These are phyloP conservation scores for Neomorphus geoffroyi DNA, from an alignment of 2,797 vertebrate genomes.

Conservation along the genomic window DNA sequence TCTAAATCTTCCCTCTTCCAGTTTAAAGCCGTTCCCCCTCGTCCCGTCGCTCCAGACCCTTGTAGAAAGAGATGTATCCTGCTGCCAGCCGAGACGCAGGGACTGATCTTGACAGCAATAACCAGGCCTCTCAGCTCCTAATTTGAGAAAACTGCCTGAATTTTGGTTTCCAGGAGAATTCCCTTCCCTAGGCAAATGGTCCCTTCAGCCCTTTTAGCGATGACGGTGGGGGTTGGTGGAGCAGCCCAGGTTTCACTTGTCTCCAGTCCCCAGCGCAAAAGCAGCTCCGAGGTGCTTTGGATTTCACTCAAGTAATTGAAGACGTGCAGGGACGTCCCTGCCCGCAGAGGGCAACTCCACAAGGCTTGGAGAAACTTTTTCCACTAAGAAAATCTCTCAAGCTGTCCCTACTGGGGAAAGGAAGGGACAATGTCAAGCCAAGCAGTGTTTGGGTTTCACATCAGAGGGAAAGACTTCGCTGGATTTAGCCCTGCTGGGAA, in stretches of 20 bases:
- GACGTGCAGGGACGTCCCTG: background rate
- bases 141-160: background rate
- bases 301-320: background rate
- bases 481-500: background rate
- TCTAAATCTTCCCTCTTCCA: too few relatives aligned
- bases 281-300: background rate
- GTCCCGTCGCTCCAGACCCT: too few relatives aligned
- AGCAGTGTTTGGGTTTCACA: background rate
- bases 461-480: background rate
- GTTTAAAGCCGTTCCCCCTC: too few relatives aligned
- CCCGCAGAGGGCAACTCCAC: background rate
- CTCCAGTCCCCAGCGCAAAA: background rate
- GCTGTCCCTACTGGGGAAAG: background rate
- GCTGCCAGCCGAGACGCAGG: background rate
- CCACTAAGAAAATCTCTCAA: background rate
- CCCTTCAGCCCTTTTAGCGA: accelerated
- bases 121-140: background rate
- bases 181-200: background rate
- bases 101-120: background rate
- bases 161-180: background rate
- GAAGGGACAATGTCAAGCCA: background rate
- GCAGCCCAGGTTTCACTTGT: accelerated
- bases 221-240: background rate
- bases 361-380: background rate
- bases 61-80: background rate